A percentile compares a stretch with the other conserved stretches of the same genome.
phyloP scores from a whole-genome alignment of 2,113 vertebrate genomes.

The Clupea harengus region DNA sequence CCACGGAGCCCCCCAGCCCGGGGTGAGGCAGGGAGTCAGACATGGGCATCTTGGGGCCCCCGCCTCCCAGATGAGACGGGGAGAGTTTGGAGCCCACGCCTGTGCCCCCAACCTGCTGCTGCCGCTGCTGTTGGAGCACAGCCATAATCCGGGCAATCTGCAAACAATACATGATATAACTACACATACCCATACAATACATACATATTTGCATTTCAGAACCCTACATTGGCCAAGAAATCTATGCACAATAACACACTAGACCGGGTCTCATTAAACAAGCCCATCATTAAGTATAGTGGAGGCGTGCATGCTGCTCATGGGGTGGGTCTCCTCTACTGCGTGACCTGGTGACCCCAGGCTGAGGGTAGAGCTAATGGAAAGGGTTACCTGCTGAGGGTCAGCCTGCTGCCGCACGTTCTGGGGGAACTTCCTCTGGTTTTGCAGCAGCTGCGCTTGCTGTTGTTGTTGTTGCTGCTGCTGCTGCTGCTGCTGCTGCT shows the following conservation, averaged over 20 bases:
- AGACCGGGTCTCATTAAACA: too few relatives aligned
- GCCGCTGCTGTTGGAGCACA: slow-evolving; percentile 74
- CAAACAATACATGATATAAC: not conserved
- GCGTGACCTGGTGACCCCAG: too few relatives aligned
- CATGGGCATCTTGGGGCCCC: slow-evolving; percentile 83
- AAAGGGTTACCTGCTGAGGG: slow-evolving; percentile 95
- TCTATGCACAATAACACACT: too few relatives aligned
- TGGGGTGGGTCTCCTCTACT: too few relatives aligned
- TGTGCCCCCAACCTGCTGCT: slow-evolving; percentile 69
- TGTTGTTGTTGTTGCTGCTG: slow-evolving; percentile 75
- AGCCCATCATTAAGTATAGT: too few relatives aligned
- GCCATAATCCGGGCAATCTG: slow-evolving; percentile 94
- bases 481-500: slow-evolving; percentile 58
- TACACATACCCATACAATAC: too few relatives aligned
- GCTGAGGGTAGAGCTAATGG: too few relatives aligned
- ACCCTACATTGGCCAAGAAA: too few relatives aligned
- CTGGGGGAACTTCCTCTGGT: slow-evolving; percentile 95
- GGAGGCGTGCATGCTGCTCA: too few relatives aligned
- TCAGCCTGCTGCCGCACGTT: slow-evolving; percentile 92
- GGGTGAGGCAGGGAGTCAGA: slow-evolving; percentile 81
- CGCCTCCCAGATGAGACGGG: slow-evolving; percentile 86
- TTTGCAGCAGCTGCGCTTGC: slow-evolving; percentile 87
- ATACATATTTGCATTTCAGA: too few relatives aligned
- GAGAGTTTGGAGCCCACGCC: slow-evolving; percentile 89
- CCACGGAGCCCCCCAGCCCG: slow-evolving; percentile 81